Conservation (phyloP, 2,113 vertebrate genomes). For the Ascaphus truei region DNA sequence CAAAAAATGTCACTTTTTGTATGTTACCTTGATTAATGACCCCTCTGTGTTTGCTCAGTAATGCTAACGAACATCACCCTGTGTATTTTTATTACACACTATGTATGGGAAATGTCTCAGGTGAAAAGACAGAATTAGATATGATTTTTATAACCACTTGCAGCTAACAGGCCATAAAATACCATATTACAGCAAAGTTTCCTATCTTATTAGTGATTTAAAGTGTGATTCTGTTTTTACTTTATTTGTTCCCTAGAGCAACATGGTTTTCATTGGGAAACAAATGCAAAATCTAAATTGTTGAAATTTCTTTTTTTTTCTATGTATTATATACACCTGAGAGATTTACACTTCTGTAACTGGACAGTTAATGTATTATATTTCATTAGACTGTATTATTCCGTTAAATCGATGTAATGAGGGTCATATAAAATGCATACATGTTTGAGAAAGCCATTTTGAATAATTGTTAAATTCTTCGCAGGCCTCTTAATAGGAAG, state of each 20-base stretch:
- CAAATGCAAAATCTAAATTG: too few relatives aligned
- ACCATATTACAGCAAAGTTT: constrained; percentile 37
- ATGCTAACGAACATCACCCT: not conserved
- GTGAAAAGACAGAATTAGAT: constrained; percentile 17
- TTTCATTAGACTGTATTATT: constrained; percentile 51
- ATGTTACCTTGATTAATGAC: too few relatives aligned
- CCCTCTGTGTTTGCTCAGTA: not conserved
- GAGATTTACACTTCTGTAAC: constrained; percentile 35
- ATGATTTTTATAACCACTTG: constrained; percentile 9
- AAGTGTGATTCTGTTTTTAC: constrained; percentile 40
- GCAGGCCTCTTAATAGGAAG: constrained; percentile 55
- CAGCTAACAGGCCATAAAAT: constrained; percentile 38
- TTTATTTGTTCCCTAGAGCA: constrained; percentile 31
- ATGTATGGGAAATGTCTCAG: constrained; percentile 23
- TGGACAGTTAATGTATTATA: constrained; percentile 39
- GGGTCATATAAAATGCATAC: constrained; percentile 50
- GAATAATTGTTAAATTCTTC: constrained; percentile 53
- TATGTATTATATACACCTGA: not conserved
- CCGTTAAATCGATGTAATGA: constrained; percentile 55
- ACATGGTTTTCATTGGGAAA: constrained; percentile 28
- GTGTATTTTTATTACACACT: not conserved
- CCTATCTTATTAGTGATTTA: constrained; percentile 48
- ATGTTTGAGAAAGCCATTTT: constrained; percentile 45
- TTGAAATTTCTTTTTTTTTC: too few relatives aligned
- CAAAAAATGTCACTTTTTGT: not conserved